Evolutionary conservation across 37 sponge, comb jelly and placozoan species (phyloP), one percentile per base, ranked within the genome.

Genomic region (Aplysina aerophoba): DNA sequence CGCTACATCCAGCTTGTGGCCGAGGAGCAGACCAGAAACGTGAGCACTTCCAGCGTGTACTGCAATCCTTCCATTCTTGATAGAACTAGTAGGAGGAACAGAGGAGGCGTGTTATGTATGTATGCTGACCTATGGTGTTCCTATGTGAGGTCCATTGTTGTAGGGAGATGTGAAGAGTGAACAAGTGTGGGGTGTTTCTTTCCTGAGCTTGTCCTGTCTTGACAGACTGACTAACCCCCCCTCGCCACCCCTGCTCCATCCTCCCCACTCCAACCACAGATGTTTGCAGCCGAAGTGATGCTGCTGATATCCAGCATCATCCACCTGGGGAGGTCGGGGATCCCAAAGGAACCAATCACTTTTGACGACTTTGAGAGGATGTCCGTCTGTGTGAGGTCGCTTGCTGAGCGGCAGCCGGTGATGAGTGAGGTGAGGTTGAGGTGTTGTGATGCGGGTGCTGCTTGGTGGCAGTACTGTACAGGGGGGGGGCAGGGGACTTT

Each of bases 331-430:
- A 83, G 81, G 55, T 95, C 97, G 58, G 89, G 92, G 4, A 84
- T 97, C 22, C 94, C 95, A 2, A 99, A 97, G 84, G 93, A 96
- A 91, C 87, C 96, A 13, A 96, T 98, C 80, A 91, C 89, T 36
- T 90, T 94, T 67, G 98, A 98, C 68, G 98, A 98, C 44, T 79
- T 85, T 24, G 98, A 98, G 81, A 87, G 94, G 33, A 59, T 98
- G 86, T 84, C 82, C 64, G 55, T 96, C 74, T 98, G 98, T 75
- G 85, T 98, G 62, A 85, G 93, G 59, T 94, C 94, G 0, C 68
- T 98, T 20, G 80, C 89, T 39, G 95, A 95, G 62, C 68, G 90
- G 65, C 88, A 57, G 28, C 79, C 84, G n/a, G n/a, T 88, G 30
- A 66, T 98, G 74, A 62, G 33, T 15, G 65, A 66, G 19, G 95